Percentiles rank a stretch among this genome's conserved stretches.
Evolutionary conservation across 2,797 vertebrate genomes (phyloP).

Genomic region (Dryobates pubescens): DNA sequence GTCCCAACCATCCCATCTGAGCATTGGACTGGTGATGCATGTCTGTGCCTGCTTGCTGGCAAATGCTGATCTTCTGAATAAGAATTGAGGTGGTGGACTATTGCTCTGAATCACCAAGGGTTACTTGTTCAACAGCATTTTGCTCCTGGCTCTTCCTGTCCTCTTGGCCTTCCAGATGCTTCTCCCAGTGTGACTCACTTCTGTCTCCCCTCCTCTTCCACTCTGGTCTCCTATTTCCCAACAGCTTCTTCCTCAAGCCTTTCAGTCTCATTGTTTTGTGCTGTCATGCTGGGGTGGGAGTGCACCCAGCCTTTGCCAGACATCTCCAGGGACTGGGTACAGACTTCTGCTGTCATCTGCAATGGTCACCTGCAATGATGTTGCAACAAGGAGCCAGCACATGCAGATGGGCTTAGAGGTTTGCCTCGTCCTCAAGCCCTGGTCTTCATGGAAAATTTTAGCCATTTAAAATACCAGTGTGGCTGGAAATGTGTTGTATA

Average conservation of each 20-base stretch:
- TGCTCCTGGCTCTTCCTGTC: neutral
- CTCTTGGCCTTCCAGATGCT: neutral
- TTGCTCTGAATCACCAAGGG: neutral
- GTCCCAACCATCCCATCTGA: neutral
- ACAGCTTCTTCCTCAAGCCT: neutral
- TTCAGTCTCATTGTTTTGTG: neutral
- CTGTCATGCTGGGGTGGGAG: neutral
- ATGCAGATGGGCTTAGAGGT: rapidly evolving
- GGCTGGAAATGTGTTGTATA: neutral
- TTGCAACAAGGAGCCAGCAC: neutral
- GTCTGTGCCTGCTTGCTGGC: neutral
- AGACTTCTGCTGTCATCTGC: neutral
- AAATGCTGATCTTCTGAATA: neutral
- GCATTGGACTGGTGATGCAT: neutral
- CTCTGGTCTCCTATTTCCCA: neutral
- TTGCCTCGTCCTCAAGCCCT: neutral
- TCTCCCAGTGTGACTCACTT: neutral
- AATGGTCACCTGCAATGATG: neutral
- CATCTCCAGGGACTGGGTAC: neutral
- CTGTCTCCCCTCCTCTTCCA: neutral
- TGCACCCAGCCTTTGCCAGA: neutral
- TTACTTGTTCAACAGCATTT: neutral
- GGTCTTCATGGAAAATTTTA: neutral
- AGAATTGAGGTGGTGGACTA: neutral
- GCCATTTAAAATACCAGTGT: rapidly evolving